Percentiles rank a stretch among this genome's conserved stretches.
These are phyloP conservation scores for Homarus gammarus DNA, from an alignment of 2,888 invertebrate genomes.

Conservation along the genomic window DNA sequence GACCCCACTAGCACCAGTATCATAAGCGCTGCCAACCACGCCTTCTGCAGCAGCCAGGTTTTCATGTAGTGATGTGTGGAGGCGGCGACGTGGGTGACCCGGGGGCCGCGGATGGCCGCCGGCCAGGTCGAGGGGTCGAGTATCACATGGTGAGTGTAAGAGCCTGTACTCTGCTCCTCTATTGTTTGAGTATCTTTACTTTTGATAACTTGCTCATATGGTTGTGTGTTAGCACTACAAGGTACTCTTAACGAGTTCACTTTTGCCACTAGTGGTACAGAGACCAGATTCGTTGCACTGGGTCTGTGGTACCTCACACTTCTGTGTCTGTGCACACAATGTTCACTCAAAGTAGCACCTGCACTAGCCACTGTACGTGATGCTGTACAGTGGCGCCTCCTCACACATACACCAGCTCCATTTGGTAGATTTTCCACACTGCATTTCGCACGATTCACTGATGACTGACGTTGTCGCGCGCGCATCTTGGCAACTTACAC, in stretches of 20 bases:
- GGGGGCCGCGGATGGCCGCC: background rate
- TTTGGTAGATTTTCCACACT: constrained; percentile 13
- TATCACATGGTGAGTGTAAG: background rate
- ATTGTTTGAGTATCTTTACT: constrained; percentile 25
- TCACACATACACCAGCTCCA: too few relatives aligned
- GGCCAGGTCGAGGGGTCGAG: background rate
- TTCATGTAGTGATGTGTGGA: background rate
- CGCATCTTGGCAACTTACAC: constrained; percentile 21
- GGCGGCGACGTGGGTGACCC: background rate
- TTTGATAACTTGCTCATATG: constrained; percentile 3
- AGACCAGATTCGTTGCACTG: background rate
- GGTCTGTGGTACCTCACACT: background rate
- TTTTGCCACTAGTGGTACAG: background rate
- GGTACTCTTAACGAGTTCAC: background rate
- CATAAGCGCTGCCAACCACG: constrained; percentile 23
- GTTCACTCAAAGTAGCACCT: background rate
- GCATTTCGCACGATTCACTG: constrained; percentile 25
- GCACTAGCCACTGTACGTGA: background rate
- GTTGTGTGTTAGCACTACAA: background rate
- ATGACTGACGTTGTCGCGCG: background rate
- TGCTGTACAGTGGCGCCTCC: background rate
- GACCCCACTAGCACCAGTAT: constrained; percentile 29
- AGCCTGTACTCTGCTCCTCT: background rate
- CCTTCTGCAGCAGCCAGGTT: constrained; percentile 23
- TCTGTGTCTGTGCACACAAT: background rate